phyloP scores from a whole-genome alignment of 2,797 vertebrate species.

The Cryptoprocta ferox region DNA sequence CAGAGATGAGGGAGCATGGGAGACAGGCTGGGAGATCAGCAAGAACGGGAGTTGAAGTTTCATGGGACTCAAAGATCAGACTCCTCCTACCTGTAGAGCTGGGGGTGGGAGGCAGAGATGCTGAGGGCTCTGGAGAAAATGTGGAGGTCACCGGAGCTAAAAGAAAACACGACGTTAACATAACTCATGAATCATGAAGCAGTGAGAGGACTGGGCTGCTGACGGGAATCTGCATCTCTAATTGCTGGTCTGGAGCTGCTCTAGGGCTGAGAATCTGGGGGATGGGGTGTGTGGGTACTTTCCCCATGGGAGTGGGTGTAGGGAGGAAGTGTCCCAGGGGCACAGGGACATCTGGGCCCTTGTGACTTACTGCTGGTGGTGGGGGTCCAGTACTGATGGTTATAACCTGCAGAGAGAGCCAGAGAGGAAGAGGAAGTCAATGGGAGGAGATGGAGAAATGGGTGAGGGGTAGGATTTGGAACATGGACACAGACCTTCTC shows the following conservation, averaged over 20 bases:
- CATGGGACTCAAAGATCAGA: neutral
- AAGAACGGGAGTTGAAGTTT: neutral
- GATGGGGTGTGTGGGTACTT: neutral
- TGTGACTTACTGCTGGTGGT: constrained; percentile 50
- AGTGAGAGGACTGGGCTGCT: neutral
- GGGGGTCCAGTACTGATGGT: neutral
- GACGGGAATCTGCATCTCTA: neutral
- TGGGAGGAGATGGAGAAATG: neutral
- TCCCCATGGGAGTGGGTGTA: no score
- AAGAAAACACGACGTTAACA: neutral
- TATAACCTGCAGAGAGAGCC: constrained; percentile 46
- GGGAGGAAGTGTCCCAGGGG: neutral
- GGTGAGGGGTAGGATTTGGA: neutral
- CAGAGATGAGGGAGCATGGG: neutral
- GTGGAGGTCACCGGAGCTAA: neutral
- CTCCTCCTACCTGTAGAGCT: constrained; percentile 34
- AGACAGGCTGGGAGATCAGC: neutral
- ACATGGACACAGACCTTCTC: neutral
- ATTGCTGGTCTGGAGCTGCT: neutral
- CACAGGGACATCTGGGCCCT: neutral
- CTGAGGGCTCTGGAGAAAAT: neutral
- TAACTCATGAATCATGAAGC: neutral
- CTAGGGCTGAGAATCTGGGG: neutral
- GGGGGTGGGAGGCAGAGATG: neutral
- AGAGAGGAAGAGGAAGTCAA: neutral